These are phyloP conservation scores for Octopus bimaculoides DNA, from an alignment of 1,140 invertebrate species.

Conservation along the genomic window DNA sequence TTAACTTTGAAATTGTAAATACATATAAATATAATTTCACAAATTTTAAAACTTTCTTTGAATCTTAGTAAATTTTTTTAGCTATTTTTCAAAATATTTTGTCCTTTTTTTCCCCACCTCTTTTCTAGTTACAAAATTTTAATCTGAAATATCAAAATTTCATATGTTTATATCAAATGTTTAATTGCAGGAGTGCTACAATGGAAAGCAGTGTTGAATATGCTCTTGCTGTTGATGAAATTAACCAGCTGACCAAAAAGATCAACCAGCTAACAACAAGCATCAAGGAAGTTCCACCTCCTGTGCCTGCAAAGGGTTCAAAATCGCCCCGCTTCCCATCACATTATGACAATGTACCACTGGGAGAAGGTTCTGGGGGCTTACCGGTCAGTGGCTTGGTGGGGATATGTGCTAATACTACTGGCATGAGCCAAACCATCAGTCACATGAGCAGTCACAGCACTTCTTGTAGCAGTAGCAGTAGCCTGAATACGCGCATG, in stretches of 20 bases:
- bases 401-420: slow-evolving; percentile 13
- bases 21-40: too few species aligned
- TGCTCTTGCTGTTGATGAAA: slow-evolving; percentile 37
- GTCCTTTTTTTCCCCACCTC: too few species aligned
- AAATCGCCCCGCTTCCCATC: slow-evolving; percentile 66
- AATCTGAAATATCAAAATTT: too few species aligned
- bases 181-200: not conserved
- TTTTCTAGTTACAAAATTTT: too few species aligned
- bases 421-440: not conserved
- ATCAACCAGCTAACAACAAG: slow-evolving; percentile 48
- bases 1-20: too few species aligned
- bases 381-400: not conserved
- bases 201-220: slow-evolving; percentile 10
- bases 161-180: too few species aligned
- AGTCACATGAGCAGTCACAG: not conserved
- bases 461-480: not conserved
- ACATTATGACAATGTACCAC: slow-evolving; percentile 69
- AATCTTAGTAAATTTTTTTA: too few species aligned
- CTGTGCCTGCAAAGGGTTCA: slow-evolving; percentile 72
- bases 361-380: not conserved
- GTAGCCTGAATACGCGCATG: slow-evolving; percentile 22
- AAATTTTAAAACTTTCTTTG: too few species aligned
- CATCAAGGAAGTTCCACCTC: slow-evolving; percentile 52
- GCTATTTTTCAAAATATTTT: too few species aligned
- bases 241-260: slow-evolving; percentile 47